phyloP scores from a whole-genome alignment of 2,797 vertebrate species.

The Dromococcyx pavoninus region DNA sequence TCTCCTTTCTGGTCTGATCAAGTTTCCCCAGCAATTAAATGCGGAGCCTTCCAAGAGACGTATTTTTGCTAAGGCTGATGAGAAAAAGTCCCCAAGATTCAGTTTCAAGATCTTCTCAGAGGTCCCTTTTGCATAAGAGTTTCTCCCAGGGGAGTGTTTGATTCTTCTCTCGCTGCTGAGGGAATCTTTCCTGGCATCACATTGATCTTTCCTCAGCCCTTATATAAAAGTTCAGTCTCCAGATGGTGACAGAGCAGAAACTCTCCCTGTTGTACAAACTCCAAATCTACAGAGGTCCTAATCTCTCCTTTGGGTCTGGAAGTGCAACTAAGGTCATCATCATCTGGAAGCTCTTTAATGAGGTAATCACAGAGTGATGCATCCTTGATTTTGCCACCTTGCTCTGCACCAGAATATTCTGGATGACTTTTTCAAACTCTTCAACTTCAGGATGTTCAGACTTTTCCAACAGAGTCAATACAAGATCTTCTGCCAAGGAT shows the following conservation, averaged over 20 bases:
- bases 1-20: conserved; percentile 47
- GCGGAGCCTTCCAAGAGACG: conserved; percentile 12
- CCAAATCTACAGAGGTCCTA: background rate
- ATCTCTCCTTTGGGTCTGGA: background rate
- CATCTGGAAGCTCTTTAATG: background rate
- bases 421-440: conserved; percentile 10
- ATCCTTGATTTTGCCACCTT: conserved; percentile 11
- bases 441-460: background rate
- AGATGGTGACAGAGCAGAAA: background rate
- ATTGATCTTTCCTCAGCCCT: background rate
- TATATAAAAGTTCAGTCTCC: background rate
- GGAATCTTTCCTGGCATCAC: background rate
- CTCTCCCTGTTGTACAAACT: background rate
- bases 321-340: background rate
- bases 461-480: background rate
- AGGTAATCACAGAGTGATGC: background rate
- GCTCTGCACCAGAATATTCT: background rate
- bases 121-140: background rate
- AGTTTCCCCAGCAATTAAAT: conserved; percentile 52
- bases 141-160: background rate
- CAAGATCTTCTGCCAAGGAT: conserved; percentile 1
- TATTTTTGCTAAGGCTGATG: background rate
- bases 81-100: background rate
- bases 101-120: background rate
- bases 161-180: background rate